phyloP scores from a whole-genome alignment of 2,888 invertebrate genomes.

The Diarsia dahlii region DNA sequence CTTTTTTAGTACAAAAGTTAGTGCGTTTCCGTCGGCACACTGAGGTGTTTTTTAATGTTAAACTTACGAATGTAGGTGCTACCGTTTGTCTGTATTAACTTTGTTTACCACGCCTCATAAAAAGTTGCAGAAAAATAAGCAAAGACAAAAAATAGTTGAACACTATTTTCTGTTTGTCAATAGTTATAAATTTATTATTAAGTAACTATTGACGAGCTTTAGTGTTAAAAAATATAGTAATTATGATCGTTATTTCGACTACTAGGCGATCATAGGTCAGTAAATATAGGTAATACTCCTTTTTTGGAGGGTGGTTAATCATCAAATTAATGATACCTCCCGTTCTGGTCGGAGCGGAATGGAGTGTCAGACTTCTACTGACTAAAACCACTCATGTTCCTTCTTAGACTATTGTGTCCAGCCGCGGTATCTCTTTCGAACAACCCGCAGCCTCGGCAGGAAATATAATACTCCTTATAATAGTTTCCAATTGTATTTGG shows the following conservation, averaged over 20 bases:
- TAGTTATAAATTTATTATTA: not conserved
- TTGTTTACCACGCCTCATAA: not conserved
- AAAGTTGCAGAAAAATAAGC: not conserved
- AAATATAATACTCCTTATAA: not conserved
- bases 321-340: no score
- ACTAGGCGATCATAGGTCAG: not conserved
- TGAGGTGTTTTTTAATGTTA: not conserved
- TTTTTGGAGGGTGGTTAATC: no score
- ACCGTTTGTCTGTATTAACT: not conserved
- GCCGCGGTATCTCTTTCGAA: no score
- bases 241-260: not conserved
- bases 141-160: not conserved
- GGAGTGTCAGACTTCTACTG: no score
- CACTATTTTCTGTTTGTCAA: not conserved
- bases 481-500: not conserved
- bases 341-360: no score
- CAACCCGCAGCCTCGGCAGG: no score
- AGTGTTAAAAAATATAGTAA: not conserved
- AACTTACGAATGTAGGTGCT: not conserved
- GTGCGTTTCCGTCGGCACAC: conserved; percentile 16
- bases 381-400: no score
- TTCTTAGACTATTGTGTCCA: no score
- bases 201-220: not conserved
- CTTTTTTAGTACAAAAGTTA: not conserved
- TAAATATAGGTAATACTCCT: no score